Base-by-base conservation (phyloP, 2,888 invertebrate genomes). In the Drosophila subquinaria region DNA sequence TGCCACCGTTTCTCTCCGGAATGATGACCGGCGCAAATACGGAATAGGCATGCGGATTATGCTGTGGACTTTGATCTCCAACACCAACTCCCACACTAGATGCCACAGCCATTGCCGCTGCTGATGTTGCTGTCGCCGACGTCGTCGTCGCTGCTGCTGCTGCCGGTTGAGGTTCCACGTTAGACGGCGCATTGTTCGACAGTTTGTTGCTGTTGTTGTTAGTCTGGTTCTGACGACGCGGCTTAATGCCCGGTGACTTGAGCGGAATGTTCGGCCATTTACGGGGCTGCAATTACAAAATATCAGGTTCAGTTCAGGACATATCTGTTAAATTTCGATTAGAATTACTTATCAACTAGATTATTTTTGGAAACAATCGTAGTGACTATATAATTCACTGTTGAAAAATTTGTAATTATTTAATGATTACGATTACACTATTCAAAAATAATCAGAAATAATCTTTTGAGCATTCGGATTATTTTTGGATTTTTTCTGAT, bases 231-330 rank as follows among this genome's bases (percentile, higher is more conserved):
- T 94, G 93, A 36, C 92, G 86, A 80, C 92, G 78, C 50, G 97
- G 95, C 92, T 98, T 98, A 82, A 98, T 97, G 5, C 97, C 97
- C 0, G 97, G 97, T 38, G 96, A 97, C 93, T 98, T 98, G 80
- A 98, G 93, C 60, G 96, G 95, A 87, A 97, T 94, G 61, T 97
- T 96, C 3, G 97, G 97, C 96, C 97, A 97, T 92, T 95, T 96
- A 38, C 98, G 95, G 0, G 97, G 95, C 97, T 86, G 96, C 90
- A 38, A 77, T 4, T 65, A 15, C 60, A 50, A 65, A 51, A 4
- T 45, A 43, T 43, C 8, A n/a, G 20, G 2, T 20, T 43, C 20
- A 43, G n/a, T n/a, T n/a, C n/a, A n/a, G n/a, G n/a, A n/a, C n/a
- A n/a, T n/a, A n/a, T n/a, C n/a, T n/a, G 2, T 17, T 17, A 17